Evolutionary conservation across 2,797 vertebrate genomes (phyloP).

Genomic region (Gephyroberyx darwinii): DNA sequence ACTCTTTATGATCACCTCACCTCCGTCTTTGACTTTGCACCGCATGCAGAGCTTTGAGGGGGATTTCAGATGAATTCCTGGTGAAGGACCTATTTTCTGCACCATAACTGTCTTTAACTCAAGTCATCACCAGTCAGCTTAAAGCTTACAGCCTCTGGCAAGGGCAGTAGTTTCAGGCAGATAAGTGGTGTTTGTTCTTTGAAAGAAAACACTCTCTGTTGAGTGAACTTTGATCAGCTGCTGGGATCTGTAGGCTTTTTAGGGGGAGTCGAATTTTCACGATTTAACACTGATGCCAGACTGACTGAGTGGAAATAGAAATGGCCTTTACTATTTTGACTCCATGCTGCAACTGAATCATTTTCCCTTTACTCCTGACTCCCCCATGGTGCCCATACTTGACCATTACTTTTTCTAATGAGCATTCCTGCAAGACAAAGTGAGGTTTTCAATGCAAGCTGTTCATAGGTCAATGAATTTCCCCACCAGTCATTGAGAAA

Average conservation of each 20-base stretch:
- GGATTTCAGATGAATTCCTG: conserved; percentile 8
- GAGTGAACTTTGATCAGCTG: conserved; percentile 77
- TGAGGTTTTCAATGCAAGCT: conserved; percentile 56
- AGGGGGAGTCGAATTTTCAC: conserved; percentile 33
- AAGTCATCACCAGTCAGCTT: background rate
- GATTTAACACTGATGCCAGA: conserved; percentile 13
- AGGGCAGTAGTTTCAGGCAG: conserved; percentile 69
- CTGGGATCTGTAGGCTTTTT: conserved; percentile 15
- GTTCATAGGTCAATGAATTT: conserved; percentile 66
- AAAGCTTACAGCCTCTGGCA: background rate
- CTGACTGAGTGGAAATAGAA: conserved; percentile 38
- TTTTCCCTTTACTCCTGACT: conserved; percentile 63
- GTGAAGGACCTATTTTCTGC: too few relatives aligned
- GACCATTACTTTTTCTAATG: conserved; percentile 68
- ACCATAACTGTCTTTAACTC: too few relatives aligned
- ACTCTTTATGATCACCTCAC: background rate
- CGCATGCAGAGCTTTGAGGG: background rate
- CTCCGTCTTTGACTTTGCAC: background rate
- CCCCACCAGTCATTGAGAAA: conserved; percentile 66
- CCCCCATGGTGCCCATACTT: conserved; percentile 53
- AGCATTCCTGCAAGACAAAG: conserved; percentile 63
- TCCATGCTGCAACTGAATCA: conserved; percentile 50
- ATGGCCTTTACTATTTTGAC: conserved; percentile 12
- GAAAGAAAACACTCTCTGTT: conserved; percentile 49
- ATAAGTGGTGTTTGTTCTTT: conserved; percentile 80